These are phyloP conservation scores for Chaetodon trifascialis DNA, from an alignment of 2,113 vertebrate species.

Conservation along the genomic window DNA sequence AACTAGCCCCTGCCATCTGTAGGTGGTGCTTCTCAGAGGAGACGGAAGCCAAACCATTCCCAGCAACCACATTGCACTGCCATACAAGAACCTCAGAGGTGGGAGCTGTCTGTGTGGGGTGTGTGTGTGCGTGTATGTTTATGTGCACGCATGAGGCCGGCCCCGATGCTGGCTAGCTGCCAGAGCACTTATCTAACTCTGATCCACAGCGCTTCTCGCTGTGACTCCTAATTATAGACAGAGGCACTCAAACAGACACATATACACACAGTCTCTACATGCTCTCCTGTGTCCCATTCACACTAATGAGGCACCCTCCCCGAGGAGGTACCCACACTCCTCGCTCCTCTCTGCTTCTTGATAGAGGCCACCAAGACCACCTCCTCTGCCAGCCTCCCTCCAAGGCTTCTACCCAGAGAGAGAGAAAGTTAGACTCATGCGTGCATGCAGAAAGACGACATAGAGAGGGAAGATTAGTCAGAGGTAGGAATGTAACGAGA, in stretches of 20 bases:
- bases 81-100: conserved; percentile 38
- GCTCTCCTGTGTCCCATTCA: conserved; percentile 77
- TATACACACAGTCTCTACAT: conserved; percentile 68
- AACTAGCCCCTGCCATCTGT: conserved; percentile 58
- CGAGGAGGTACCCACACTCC: conserved; percentile 61
- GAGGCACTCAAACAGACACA: conserved; percentile 75
- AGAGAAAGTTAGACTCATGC: conserved; percentile 19
- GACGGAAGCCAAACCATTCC: conserved; percentile 38
- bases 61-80: conserved; percentile 33
- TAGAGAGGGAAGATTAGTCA: conserved; percentile 2
- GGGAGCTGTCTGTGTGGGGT: conserved; percentile 31
- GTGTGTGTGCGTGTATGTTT: conserved; percentile 3
- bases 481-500: conserved; percentile 18
- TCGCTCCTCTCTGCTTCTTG: conserved; percentile 45
- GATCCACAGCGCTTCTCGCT: conserved; percentile 70
- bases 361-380: conserved; percentile 66
- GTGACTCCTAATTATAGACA: conserved; percentile 80
- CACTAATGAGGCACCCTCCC: conserved; percentile 80
- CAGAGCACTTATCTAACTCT: conserved; percentile 78
- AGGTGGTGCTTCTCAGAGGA: conserved; percentile 62
- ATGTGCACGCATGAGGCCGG: conserved; percentile 37
- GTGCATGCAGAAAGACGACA: background rate
- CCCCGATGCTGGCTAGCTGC: conserved; percentile 64
- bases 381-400: conserved; percentile 35
- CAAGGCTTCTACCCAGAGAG: conserved; percentile 14